Evolutionary conservation across 2,113 vertebrate species (phyloP).

Genomic region (Tonatia bakeri): DNA sequence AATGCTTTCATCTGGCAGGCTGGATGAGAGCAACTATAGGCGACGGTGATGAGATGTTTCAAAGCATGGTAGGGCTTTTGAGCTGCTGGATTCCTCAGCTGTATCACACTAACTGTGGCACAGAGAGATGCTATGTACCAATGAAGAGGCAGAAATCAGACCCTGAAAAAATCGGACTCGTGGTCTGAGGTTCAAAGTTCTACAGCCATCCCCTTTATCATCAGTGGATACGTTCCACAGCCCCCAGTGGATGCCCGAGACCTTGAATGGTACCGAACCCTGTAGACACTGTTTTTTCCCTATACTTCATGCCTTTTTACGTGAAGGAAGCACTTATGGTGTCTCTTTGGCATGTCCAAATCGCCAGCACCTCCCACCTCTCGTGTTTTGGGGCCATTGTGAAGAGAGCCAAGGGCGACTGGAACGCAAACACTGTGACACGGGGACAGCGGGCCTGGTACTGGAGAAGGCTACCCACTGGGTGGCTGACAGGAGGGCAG

Average conservation of each 20-base stretch:
- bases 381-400: neutral
- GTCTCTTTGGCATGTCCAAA: neutral
- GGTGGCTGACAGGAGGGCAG: too few relatives aligned
- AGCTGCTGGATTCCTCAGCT: neutral
- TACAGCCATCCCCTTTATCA: too few relatives aligned
- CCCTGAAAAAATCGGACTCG: neutral
- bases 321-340: neutral
- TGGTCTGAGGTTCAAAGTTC: neutral
- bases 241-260: neutral
- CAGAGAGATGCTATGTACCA: neutral
- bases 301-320: too few relatives aligned
- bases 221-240: neutral
- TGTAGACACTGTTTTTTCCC: too few relatives aligned
- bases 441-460: neutral
- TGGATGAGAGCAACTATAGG: neutral
- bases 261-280: too few relatives aligned
- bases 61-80: slow-evolving; percentile 22
- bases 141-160: neutral
- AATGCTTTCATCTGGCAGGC: neutral
- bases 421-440: neutral
- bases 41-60: neutral
- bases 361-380: neutral
- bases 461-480: neutral
- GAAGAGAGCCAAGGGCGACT: neutral
- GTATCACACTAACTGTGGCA: neutral